Base-by-base conservation (phyloP, 2,888 invertebrate species). In the Sinelater perroti region DNA sequence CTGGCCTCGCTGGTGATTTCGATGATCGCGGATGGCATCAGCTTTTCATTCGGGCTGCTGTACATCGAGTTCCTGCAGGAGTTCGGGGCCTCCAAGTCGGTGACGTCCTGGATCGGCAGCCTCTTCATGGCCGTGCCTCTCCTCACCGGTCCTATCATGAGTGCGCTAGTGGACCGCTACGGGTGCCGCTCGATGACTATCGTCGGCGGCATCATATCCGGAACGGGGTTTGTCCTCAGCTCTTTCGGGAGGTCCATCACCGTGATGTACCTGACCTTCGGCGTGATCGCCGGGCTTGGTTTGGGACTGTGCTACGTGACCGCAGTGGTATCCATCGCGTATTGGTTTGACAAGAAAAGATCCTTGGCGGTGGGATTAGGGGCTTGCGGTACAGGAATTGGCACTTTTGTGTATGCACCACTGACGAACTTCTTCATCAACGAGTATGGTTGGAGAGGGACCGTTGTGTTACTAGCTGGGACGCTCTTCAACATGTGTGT, bases 21-120 rank as follows among this genome's bases (percentile, higher is more conserved):
- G 13, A 86, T 94, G 80, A 90, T 97, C 42, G 93, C 94, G 28
- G 97, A 97, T 76, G 97, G 97, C 0, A 87, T 96, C 53, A 93
- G 93, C 45, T 95, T 96, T 75, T 93, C 94, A 1, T 96, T 96
- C 75, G 97, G 97, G 0, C 81, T 96, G 11, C 82, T 97, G 5
- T 94, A 91, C 72, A 88, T 91, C 1, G 89, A 94, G 70, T 88
- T 96, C 69, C 80, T 93, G 36, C 82, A 87, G 38, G 89, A 92
- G 70, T 97, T 95, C 74, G 80, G 84, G 52, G 89, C 90, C 20
- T 89, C 89, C 31, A 91, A 92, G 69, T 87, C 92, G 3, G 90
- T 88, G 36, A 95, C 96, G 0, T 90, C 95, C 1, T 91, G 93
- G 90, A 91, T 95, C 58, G 94, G 94, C 1, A 92, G 93, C 46